phyloP scores from a whole-genome alignment of 2,797 vertebrate genomes.

The Coranthus polyacanthus region DNA sequence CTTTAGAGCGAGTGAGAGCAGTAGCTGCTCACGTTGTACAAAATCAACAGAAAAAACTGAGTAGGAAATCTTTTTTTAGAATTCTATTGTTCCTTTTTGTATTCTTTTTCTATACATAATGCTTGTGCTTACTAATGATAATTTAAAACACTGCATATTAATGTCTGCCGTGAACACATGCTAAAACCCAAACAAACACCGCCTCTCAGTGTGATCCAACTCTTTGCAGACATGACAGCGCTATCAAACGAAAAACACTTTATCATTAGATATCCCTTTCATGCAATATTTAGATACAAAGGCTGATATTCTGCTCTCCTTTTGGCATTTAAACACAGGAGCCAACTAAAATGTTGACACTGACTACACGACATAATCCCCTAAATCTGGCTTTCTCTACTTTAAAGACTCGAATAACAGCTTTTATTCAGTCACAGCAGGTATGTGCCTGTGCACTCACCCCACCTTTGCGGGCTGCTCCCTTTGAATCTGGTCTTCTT shows the following conservation, averaged over 20 bases:
- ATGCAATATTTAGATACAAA: constrained; percentile 58
- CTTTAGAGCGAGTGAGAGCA: constrained; percentile 36
- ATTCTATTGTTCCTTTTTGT: constrained; percentile 19
- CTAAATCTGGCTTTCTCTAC: constrained; percentile 69
- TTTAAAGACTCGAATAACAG: constrained; percentile 74
- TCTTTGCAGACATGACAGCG: constrained; percentile 55
- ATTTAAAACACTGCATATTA: constrained; percentile 30
- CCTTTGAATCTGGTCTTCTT: constrained; percentile 55
- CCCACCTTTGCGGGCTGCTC: constrained; percentile 61
- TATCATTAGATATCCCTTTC: constrained; percentile 56
- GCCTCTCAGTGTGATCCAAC: constrained; percentile 48
- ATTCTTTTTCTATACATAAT: constrained; percentile 2
- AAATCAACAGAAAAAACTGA: constrained; percentile 27
- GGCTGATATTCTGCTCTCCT: constrained; percentile 41
- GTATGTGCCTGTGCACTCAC: constrained; percentile 49
- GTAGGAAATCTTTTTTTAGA: constrained; percentile 14
- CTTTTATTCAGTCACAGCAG: constrained; percentile 61
- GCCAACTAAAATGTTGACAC: constrained; percentile 63
- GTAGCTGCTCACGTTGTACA: neutral
- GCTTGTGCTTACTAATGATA: constrained; percentile 7
- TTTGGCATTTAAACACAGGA: constrained; percentile 69
- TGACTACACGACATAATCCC: constrained; percentile 65
- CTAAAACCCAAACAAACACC: constrained; percentile 60
- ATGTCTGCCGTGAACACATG: constrained; percentile 30
- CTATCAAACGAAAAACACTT: constrained; percentile 61